These are phyloP conservation scores for Pycnomerus fuliginosus DNA, from an alignment of 2,888 invertebrate species.

Conservation along the genomic window DNA sequence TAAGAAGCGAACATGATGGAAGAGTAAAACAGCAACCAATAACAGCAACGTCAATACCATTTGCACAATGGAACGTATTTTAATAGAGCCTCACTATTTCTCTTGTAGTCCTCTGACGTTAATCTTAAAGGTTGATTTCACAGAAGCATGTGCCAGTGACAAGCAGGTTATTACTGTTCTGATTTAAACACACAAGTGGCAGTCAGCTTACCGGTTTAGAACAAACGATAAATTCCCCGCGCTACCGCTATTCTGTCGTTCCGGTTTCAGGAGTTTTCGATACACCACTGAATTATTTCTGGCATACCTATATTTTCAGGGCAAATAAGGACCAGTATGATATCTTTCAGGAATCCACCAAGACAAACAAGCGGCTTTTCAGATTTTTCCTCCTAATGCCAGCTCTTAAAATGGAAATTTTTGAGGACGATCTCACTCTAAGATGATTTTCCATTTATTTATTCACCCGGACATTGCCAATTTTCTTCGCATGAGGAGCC, in stretches of 20 bases:
- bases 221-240: slow-evolving; percentile 39
- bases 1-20: slow-evolving; percentile 10
- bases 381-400: slow-evolving; percentile 13
- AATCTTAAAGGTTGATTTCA: slow-evolving; percentile 37
- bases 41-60: slow-evolving; percentile 20
- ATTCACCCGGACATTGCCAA: not conserved
- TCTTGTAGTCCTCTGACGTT: slow-evolving; percentile 33
- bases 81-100: slow-evolving; percentile 22
- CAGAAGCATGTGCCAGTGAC: slow-evolving; percentile 43
- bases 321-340: slow-evolving; percentile 24
- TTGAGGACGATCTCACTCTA: not conserved
- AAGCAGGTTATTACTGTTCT: slow-evolving; percentile 46
- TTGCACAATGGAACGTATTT: slow-evolving; percentile 23
- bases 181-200: slow-evolving; percentile 43
- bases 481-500: too few relatives aligned
- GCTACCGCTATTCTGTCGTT: slow-evolving; percentile 13
- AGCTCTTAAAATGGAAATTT: slow-evolving; percentile 18
- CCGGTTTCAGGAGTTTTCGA: slow-evolving; percentile 19
- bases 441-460: not conserved
- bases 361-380: slow-evolving; percentile 10
- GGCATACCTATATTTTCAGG: slow-evolving; percentile 18
- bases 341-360: slow-evolving; percentile 15
- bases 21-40: slow-evolving; percentile 16
- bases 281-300: slow-evolving; percentile 18
- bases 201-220: slow-evolving; percentile 39